Evolutionary conservation across 2,797 vertebrate species (phyloP), one percentile per base, ranked within the genome.

Genomic region (Lepilemur ruficaudatus): DNA sequence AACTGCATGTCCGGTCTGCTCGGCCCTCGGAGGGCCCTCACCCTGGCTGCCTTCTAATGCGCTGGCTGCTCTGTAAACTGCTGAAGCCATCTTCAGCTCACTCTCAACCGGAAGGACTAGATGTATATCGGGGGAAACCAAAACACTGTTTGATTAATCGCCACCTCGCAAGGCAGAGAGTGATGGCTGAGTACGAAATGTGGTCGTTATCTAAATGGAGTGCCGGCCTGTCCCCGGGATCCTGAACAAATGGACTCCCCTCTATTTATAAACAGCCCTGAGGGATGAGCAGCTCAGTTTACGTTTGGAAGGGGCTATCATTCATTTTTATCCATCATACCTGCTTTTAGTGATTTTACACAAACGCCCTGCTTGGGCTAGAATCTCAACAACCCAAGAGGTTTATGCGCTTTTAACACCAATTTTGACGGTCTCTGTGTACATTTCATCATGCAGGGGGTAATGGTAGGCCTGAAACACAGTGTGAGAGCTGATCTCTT

Each of bases 101-200:
- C 96, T 98, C 97, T 99, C 99, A 99, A 99, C 99, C 99, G 98
- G 99, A 99, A 99, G 99, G 99, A 99, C 98, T 99, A 98, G 98
- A 99, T 99, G 99, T 99, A 98, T 99, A 99, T 99, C 99, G 98
- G 99, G 98, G 95, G 7, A 99, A 99, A 99, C 98, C 99, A 99
- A 99, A 99, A 99, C 99, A 99, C 98, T 99, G 79, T 98, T 99
- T 99, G 99, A 99, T 99, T 99, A 99, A 99, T 99, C 98, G 97
- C 98, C 98, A 96, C 99, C 99, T 99, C 98, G 98, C 99, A 98
- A 99, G 99, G 99, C 98, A 97, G 93, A 98, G 98, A 99, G 99
- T 99, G 99, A 99, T 98, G 99, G 99, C 99, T 98, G 98, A 98
- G 98, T 98, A 98, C 98, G 98, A 99, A 99, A 98, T 99, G 99